Evolutionary conservation across 1,140 invertebrate genomes (phyloP).

Genomic region (Acromyrmex charruanus): DNA sequence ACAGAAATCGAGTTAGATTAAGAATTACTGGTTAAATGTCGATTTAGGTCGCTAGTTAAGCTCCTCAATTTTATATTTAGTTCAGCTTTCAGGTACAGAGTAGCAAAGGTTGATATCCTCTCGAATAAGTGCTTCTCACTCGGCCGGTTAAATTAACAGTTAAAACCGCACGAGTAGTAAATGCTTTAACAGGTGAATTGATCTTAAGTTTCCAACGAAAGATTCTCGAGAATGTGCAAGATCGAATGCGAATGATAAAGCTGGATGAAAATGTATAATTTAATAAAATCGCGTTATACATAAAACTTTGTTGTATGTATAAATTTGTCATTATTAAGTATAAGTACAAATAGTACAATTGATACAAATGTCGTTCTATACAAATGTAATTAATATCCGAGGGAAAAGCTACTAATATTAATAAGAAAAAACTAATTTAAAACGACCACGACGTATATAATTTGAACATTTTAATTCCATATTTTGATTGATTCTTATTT

Average conservation of each 20-base stretch:
- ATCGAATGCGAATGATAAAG: background rate
- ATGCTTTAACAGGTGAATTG: slow-evolving; percentile 26
- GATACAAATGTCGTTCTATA: background rate
- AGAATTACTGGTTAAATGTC: too few relatives aligned
- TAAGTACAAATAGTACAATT: background rate
- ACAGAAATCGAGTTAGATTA: too few relatives aligned
- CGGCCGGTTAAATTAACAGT: slow-evolving; percentile 38
- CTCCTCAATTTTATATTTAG: too few relatives aligned
- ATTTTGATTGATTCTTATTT: too few relatives aligned
- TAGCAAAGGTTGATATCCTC: slow-evolving; percentile 24
- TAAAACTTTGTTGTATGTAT: background rate
- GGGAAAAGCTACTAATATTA: background rate
- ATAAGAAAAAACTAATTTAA: too few relatives aligned
- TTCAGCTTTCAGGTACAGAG: background rate
- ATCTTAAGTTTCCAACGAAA: slow-evolving; percentile 2
- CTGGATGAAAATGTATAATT: background rate
- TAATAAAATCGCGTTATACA: background rate
- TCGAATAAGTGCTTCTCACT: slow-evolving; percentile 4
- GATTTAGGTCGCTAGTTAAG: too few relatives aligned
- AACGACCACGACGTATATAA: too few relatives aligned
- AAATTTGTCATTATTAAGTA: background rate
- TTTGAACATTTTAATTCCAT: too few relatives aligned
- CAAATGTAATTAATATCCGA: background rate
- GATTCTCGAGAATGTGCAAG: slow-evolving; percentile 2
- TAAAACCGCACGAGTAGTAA: slow-evolving; percentile 14